A percentile compares a stretch with the other conserved stretches of the same genome.
phyloP scores from a whole-genome alignment of 2,797 vertebrate genomes.

The Dipus sagitta region DNA sequence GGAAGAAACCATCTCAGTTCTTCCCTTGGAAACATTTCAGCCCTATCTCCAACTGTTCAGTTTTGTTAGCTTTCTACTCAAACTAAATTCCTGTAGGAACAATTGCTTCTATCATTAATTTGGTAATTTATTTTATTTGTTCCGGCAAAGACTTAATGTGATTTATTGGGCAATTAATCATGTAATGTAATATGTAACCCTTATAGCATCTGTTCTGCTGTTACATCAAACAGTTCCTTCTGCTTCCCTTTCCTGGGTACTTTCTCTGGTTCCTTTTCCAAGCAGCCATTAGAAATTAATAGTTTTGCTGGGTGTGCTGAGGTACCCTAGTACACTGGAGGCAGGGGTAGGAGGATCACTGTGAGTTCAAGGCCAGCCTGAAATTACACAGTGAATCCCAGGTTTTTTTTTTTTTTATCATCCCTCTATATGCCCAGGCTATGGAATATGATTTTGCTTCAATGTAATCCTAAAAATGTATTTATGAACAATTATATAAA shows the following conservation, averaged over 20 bases:
- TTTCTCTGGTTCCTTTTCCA: not conserved
- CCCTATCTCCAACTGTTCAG: constrained; percentile 28
- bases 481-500: not conserved
- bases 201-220: constrained; percentile 63
- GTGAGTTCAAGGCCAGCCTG: too few species aligned
- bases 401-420: not conserved
- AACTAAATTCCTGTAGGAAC: constrained; percentile 47
- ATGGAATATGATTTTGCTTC: not conserved
- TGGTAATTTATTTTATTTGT: constrained; percentile 79
- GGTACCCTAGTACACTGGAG: too few species aligned
- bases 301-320: too few species aligned
- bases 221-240: constrained; percentile 44
- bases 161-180: constrained; percentile 77
- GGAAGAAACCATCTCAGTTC: not conserved
- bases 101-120: constrained; percentile 63
- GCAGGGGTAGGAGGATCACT: too few species aligned
- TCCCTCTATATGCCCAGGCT: not conserved
- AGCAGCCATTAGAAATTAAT: not conserved
- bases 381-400: too few species aligned
- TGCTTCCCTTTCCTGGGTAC: constrained; percentile 3
- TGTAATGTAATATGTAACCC: constrained; percentile 58
- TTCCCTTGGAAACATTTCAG: not conserved
- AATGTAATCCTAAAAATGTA: not conserved
- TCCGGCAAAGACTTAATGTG: constrained; percentile 69
- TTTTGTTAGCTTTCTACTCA: constrained; percentile 8